Percentiles rank a stretch among this genome's conserved stretches.
Conservation (phyloP, 2,797 vertebrate species). For the Neopelma chrysocephalum region DNA sequence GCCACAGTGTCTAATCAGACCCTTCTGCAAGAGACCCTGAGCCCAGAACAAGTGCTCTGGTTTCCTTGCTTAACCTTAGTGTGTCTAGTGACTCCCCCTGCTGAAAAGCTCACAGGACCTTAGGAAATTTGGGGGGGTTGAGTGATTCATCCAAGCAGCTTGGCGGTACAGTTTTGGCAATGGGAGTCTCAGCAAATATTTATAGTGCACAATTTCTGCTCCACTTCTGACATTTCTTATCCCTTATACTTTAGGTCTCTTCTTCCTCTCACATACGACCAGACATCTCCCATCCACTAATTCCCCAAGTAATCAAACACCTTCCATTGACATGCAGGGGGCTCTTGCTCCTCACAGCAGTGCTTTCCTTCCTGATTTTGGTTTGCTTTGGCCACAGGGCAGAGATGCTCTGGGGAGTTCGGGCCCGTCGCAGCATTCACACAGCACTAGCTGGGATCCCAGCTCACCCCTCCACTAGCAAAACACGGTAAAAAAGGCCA, state of each 20-base stretch:
- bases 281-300: background rate
- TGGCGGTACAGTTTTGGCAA: background rate
- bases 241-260: background rate
- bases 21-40: background rate
- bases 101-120: background rate
- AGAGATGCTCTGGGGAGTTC: background rate
- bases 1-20: background rate
- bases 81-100: background rate
- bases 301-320: background rate
- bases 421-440: background rate
- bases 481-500: background rate
- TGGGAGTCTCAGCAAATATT: background rate
- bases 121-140: background rate
- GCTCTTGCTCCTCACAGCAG: background rate
- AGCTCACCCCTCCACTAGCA: background rate
- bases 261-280: background rate
- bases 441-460: background rate
- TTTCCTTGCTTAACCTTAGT: rapidly evolving
- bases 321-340: rapidly evolving
- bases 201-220: background rate
- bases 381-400: background rate
- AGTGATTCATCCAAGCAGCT: background rate
- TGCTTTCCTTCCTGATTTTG: background rate
- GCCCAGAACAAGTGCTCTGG: background rate
- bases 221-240: background rate